A percentile compares a stretch with the other conserved stretches of the same genome.
These are phyloP conservation scores for Manis pentadactyla DNA, from an alignment of 2,797 vertebrate genomes.

Conservation along the genomic window DNA sequence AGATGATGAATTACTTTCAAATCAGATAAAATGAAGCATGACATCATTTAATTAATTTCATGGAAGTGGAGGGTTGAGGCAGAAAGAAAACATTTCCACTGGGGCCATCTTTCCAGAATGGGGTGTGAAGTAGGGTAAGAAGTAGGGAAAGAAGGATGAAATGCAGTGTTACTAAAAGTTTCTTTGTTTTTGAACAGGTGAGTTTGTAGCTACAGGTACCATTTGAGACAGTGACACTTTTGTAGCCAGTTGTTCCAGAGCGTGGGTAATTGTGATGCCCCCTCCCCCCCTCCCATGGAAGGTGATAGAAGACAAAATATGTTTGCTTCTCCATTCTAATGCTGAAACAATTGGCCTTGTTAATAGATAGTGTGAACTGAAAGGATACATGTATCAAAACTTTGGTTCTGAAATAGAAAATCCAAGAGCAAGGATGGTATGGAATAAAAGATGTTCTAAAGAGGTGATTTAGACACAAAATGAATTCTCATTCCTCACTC, in stretches of 20 bases:
- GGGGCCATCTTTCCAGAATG: constrained; percentile 32
- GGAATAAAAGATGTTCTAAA: background rate
- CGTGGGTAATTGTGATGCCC: background rate
- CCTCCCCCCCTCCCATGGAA: background rate
- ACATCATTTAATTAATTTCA: constrained; percentile 95
- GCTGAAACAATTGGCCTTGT: background rate
- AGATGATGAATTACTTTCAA: constrained; percentile 93
- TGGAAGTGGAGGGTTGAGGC: constrained; percentile 70
- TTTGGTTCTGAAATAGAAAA: constrained; percentile 6
- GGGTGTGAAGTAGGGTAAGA: background rate
- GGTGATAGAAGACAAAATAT: background rate
- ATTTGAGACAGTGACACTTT: background rate
- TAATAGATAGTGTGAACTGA: constrained; percentile 16
- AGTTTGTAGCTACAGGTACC: background rate
- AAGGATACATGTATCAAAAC: background rate
- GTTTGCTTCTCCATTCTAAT: background rate
- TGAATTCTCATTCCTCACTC: background rate
- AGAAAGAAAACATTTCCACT: constrained; percentile 73
- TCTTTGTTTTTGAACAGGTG: background rate
- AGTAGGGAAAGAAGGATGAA: background rate
- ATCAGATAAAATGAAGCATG: constrained; percentile 94
- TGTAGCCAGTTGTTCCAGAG: background rate
- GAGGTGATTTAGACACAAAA: background rate
- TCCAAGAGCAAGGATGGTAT: background rate
- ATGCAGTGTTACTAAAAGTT: background rate